A percentile compares a stretch with the other conserved stretches of the same genome.
phyloP scores from a whole-genome alignment of 2,888 invertebrate genomes.

The Priapulus caudatus region DNA sequence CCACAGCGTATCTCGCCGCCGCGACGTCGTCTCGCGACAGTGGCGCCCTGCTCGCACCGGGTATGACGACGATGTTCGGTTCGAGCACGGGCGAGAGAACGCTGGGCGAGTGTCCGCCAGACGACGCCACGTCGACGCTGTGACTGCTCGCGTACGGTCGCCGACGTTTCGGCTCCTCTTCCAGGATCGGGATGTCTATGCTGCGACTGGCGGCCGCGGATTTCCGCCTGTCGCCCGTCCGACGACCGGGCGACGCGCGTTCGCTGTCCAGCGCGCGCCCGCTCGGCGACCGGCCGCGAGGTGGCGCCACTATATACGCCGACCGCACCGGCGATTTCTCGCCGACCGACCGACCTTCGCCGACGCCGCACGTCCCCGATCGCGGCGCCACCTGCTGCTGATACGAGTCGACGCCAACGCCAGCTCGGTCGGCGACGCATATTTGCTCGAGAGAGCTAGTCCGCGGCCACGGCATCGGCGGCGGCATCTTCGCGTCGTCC shows the following conservation, averaged over 20 bases:
- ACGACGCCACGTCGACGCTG: no score
- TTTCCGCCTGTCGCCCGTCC: no score
- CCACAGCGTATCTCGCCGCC: background rate
- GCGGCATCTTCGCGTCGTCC: no score
- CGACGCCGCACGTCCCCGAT: no score
- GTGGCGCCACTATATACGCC: background rate
- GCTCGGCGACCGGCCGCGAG: background rate
- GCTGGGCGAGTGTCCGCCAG: background rate
- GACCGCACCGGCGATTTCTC: background rate
- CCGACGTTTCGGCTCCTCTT: no score
- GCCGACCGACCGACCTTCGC: background rate
- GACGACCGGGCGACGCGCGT: no score
- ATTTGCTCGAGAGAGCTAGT: background rate
- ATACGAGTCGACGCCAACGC: no score
- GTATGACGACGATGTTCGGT: background rate
- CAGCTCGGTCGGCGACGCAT: background rate
- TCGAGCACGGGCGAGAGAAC: background rate
- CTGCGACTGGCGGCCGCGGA: no score
- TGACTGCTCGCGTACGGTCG: no score
- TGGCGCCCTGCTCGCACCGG: background rate
- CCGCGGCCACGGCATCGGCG: background rate
- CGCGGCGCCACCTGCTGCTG: no score
- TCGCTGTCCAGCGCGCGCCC: background rate
- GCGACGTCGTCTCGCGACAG: background rate
- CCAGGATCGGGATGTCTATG: no score